Percentiles rank a stretch among this genome's conserved stretches.
Evolutionary conservation across 2,797 vertebrate species (phyloP).

Genomic region (Sibirionetta formosa): DNA sequence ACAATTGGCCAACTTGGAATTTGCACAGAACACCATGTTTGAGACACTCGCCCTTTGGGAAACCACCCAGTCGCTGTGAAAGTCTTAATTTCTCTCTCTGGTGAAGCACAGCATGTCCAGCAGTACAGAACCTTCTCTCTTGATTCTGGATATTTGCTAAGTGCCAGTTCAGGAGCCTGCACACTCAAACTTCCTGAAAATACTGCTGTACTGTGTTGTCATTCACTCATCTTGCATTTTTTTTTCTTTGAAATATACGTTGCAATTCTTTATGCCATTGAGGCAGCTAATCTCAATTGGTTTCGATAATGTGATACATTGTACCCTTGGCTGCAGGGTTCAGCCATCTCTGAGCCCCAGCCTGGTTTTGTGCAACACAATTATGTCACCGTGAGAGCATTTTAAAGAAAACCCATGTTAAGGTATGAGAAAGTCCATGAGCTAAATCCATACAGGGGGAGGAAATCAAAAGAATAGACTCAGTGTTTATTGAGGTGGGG

Average conservation of each 20-base stretch:
- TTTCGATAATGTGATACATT: not conserved
- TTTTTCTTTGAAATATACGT: not conserved
- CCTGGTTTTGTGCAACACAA: not conserved
- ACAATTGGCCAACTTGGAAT: not conserved
- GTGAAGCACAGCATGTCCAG: not conserved
- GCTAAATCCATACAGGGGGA: not conserved
- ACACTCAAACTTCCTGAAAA: not conserved
- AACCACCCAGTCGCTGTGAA: not conserved
- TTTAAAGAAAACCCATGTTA: not conserved
- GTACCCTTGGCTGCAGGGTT: not conserved
- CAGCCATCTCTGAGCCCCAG: accelerated
- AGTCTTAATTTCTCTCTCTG: not conserved
- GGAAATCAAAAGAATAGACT: not conserved
- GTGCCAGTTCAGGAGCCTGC: not conserved
- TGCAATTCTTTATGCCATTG: not conserved
- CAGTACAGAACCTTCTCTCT: accelerated
- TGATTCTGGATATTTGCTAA: not conserved
- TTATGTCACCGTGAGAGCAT: accelerated
- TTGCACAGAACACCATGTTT: not conserved
- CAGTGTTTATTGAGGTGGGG: not conserved
- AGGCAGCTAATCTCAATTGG: not conserved
- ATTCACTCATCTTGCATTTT: not conserved
- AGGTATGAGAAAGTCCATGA: not conserved
- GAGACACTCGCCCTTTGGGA: not conserved
- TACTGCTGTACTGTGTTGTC: not conserved